A percentile compares a stretch with the other conserved stretches of the same genome.
Conservation (phyloP, 2,797 vertebrate genomes). For the Sebastes elongatus region DNA sequence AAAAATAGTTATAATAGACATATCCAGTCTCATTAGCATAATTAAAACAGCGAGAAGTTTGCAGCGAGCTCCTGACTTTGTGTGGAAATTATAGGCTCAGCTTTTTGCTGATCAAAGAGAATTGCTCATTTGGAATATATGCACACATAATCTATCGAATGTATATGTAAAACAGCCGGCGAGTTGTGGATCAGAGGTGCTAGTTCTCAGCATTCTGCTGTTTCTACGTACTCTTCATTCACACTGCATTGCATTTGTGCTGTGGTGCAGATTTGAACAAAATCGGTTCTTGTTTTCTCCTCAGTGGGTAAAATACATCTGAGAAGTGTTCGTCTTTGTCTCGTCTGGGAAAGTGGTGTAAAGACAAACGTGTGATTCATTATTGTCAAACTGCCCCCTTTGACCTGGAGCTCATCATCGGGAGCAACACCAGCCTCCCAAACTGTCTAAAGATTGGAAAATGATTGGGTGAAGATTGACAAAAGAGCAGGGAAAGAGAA, state of each 20-base stretch:
- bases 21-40: constrained; percentile 60
- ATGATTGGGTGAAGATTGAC: constrained; percentile 1
- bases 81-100: constrained; percentile 53
- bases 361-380: background rate
- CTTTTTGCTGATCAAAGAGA: constrained; percentile 74
- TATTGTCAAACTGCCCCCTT: constrained; percentile 15
- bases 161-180: constrained; percentile 24
- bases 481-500: background rate
- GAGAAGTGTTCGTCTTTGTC: background rate
- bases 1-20: constrained; percentile 25
- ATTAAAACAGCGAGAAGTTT: constrained; percentile 58
- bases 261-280: background rate
- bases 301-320: background rate
- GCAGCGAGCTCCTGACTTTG: constrained; percentile 27
- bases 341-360: background rate
- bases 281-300: background rate
- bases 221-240: background rate
- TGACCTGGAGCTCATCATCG: constrained; percentile 11
- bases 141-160: constrained; percentile 26
- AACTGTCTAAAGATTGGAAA: background rate
- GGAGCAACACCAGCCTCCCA: background rate
- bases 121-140: constrained; percentile 47
- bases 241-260: background rate
- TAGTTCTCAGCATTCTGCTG: background rate
- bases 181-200: background rate